Conservation (phyloP, 37 sponge, comb jelly and placozoan species). For the Halisarca cf. caerulea region DNA sequence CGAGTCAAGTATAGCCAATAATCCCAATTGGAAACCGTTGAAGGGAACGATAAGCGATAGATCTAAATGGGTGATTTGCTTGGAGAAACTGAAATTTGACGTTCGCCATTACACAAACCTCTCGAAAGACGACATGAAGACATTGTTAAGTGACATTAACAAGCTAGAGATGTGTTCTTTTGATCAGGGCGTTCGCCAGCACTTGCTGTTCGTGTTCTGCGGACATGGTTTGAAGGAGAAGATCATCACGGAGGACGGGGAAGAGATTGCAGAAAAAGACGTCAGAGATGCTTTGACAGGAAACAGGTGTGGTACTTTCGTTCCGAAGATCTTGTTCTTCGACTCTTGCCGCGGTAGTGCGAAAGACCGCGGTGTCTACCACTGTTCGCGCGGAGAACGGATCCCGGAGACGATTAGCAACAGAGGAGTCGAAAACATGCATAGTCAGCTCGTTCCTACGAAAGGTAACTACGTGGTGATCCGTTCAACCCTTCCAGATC, state of each 20-base stretch:
- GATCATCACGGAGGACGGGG: constrained; percentile 6
- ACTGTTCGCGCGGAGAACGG: not conserved
- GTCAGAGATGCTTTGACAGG: not conserved
- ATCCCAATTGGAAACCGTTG: not conserved
- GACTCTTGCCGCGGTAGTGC: not conserved
- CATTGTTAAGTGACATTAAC: not conserved
- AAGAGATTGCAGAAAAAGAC: not conserved
- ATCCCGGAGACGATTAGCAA: not conserved
- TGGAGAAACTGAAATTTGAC: not conserved
- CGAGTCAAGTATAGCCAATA: not conserved
- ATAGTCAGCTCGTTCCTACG: constrained; percentile 4
- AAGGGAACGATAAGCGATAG: not conserved
- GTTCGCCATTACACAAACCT: not conserved
- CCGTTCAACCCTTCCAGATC: constrained; percentile 37
- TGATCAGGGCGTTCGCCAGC: not conserved
- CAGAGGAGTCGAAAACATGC: not conserved
- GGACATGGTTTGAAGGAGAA: not conserved
- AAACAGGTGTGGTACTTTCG: not conserved
- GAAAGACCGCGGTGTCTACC: not conserved
- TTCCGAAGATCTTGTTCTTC: constrained; percentile 4
- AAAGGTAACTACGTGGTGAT: constrained; percentile 44
- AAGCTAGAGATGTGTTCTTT: not conserved
- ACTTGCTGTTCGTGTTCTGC: constrained; percentile 20
- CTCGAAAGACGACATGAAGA: not conserved
- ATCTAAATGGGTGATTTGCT: not conserved